A percentile compares a stretch with the other conserved stretches of the same genome.
Conservation (phyloP, 2,113 vertebrate species). For the Calidris pugnax region DNA sequence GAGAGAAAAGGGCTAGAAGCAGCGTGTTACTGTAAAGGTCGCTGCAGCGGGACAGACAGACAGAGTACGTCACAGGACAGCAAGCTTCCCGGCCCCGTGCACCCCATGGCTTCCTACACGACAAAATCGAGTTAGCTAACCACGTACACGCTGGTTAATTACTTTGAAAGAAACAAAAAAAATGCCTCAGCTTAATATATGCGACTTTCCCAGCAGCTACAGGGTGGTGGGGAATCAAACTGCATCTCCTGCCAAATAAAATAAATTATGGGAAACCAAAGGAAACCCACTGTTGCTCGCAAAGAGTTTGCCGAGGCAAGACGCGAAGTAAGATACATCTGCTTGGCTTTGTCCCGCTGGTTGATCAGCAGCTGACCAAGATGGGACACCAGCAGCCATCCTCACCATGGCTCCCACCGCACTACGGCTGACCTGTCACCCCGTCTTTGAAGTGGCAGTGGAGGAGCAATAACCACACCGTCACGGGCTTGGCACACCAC, state of each 20-base stretch:
- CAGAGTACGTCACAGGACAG: accelerated
- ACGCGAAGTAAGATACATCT: not conserved
- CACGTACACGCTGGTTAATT: accelerated
- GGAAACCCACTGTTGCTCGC: not conserved
- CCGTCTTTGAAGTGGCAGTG: not conserved
- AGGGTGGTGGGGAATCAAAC: not conserved
- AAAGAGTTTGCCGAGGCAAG: not conserved
- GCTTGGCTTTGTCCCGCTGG: not conserved
- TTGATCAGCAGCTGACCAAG: not conserved
- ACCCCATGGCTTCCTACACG: not conserved
- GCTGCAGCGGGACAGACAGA: not conserved
- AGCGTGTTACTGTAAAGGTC: not conserved
- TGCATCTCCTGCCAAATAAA: not conserved
- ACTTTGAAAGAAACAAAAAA: not conserved
- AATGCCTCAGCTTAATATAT: not conserved
- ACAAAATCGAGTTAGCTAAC: not conserved
- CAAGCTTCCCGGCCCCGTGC: not conserved
- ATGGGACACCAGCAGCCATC: accelerated
- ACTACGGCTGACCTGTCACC: not conserved
- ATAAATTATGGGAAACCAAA: not conserved
- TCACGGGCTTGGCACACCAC: accelerated
- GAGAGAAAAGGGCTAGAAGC: not conserved
- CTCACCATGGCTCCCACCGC: not conserved
- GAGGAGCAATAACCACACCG: not conserved
- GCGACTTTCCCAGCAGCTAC: not conserved